phyloP scores from a whole-genome alignment of 2,888 invertebrate species.

The Tetramorium bicarinatum region DNA sequence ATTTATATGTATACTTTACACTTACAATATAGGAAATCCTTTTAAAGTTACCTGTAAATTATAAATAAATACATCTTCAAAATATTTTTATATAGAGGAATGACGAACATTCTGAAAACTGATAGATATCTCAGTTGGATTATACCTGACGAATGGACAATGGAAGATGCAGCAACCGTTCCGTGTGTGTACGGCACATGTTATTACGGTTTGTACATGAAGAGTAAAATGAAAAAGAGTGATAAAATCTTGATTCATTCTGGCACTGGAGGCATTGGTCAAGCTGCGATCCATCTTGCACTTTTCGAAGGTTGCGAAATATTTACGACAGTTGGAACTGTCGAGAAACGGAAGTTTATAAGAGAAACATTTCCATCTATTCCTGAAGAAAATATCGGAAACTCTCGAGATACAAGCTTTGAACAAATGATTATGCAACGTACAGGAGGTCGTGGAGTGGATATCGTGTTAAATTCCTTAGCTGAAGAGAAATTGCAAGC shows the following conservation, averaged over 20 bases:
- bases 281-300: too few relatives aligned
- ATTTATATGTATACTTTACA: too few relatives aligned
- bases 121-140: neutral
- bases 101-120: neutral
- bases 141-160: neutral
- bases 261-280: neutral
- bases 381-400: slow-evolving; percentile 91
- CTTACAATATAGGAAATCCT: too few relatives aligned
- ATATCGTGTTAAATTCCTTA: too few relatives aligned
- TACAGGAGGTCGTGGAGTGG: too few relatives aligned
- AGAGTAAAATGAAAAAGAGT: neutral
- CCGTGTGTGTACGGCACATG: neutral
- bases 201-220: neutral
- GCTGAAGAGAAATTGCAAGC: too few relatives aligned
- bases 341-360: slow-evolving; percentile 88
- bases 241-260: neutral
- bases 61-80: too few relatives aligned
- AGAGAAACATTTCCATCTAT: slow-evolving; percentile 88
- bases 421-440: too few relatives aligned
- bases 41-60: too few relatives aligned
- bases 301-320: too few relatives aligned
- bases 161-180: neutral
- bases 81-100: neutral
- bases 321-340: slow-evolving; percentile 89
- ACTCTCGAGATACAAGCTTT: too few relatives aligned